Percentiles rank a stretch among this genome's conserved stretches.
Conservation (phyloP, 2,888 invertebrate species). For the Scaptomyza polygonia region DNA sequence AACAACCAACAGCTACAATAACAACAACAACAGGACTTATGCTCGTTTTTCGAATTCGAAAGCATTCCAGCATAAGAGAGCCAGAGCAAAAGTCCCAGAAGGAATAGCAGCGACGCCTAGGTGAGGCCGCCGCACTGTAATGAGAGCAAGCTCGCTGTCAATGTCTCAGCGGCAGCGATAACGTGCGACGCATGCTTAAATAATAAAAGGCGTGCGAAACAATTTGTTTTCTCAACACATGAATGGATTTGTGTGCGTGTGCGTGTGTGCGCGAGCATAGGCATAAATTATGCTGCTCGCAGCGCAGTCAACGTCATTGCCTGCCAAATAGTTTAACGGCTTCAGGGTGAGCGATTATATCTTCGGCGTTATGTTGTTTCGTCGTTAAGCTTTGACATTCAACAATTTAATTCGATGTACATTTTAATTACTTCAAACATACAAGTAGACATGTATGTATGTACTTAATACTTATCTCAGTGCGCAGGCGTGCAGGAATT, state of each 20-base stretch:
- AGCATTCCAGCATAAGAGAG: background rate
- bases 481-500: conserved; percentile 72
- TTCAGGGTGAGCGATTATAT: conserved; percentile 36
- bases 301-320: conserved; percentile 24
- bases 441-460: conserved; percentile 8
- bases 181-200: conserved; percentile 71
- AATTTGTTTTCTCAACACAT: conserved; percentile 33
- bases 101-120: conserved; percentile 28
- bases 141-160: conserved; percentile 63
- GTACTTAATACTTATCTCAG: conserved; percentile 20
- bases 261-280: conserved; percentile 3
- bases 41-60: background rate
- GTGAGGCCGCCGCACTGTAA: conserved; percentile 42
- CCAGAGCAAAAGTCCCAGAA: conserved; percentile 15
- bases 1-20: background rate
- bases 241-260: no score
- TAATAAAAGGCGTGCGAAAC: conserved; percentile 76
- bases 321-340: conserved; percentile 36
- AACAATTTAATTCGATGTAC: conserved; percentile 66
- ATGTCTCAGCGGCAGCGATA: conserved; percentile 39
- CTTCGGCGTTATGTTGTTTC: conserved; percentile 16
- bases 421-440: conserved; percentile 68
- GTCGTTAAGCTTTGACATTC: conserved; percentile 62
- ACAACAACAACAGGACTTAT: background rate
- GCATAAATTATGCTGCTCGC: conserved; percentile 64